These are phyloP conservation scores for Prionailurus bengalensis DNA, from an alignment of 2,113 vertebrate genomes.

Conservation along the genomic window DNA sequence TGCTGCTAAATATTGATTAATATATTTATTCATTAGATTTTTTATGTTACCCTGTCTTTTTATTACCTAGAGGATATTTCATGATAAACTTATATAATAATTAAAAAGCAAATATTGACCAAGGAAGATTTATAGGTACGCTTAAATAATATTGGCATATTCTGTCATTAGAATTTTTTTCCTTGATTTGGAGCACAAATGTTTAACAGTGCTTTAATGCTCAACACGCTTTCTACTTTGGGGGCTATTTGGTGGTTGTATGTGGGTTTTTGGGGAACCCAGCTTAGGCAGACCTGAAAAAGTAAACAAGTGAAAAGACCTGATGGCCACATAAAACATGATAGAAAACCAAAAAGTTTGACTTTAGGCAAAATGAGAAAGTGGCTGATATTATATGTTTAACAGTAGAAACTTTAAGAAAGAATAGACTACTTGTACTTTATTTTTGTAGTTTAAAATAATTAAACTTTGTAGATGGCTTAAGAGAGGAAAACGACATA, in stretches of 20 bases:
- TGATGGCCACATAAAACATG: neutral
- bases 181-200: neutral
- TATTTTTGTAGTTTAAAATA: conserved; percentile 6
- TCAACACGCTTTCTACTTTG: neutral
- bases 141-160: neutral
- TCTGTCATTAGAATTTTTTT: neutral
- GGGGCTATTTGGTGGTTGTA: neutral
- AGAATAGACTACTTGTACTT: neutral
- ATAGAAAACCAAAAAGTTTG: neutral
- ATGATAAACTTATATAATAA: conserved; percentile 48
- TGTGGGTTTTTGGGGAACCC: neutral
- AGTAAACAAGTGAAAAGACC: neutral
- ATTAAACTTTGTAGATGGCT: neutral
- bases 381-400: neutral
- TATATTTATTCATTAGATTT: conserved; percentile 59
- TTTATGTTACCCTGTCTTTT: conserved; percentile 15
- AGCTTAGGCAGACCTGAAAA: neutral
- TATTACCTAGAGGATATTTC: conserved; percentile 1
- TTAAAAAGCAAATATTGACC: conserved; percentile 37
- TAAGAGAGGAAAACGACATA: neutral
- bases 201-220: neutral
- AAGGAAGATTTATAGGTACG: neutral
- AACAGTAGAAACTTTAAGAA: neutral
- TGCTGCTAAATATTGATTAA: conserved; percentile 43
- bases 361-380: neutral